phyloP scores from a whole-genome alignment of 2,888 invertebrate genomes.

The Dermolepida albohirtum region DNA sequence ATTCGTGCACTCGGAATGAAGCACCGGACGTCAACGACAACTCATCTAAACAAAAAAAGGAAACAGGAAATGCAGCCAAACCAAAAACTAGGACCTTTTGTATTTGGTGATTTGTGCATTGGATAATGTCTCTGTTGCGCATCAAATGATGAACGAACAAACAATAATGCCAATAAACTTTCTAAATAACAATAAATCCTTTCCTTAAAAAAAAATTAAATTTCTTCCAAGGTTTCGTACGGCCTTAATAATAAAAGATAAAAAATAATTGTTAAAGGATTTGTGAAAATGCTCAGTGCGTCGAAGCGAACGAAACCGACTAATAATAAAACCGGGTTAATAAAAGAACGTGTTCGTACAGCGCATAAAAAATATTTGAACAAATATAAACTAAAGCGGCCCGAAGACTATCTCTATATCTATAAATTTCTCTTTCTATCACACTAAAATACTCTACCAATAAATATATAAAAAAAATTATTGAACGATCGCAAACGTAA shows the following conservation, averaged over 20 bases:
- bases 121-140: too few species aligned
- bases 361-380: constrained; percentile 31
- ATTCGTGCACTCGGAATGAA: too few species aligned
- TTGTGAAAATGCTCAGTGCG: constrained; percentile 45
- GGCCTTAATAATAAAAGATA: constrained; percentile 53
- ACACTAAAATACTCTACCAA: constrained; percentile 17
- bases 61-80: too few species aligned
- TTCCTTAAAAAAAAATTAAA: constrained; percentile 19
- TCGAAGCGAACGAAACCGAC: constrained; percentile 44
- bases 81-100: too few species aligned
- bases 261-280: constrained; percentile 14
- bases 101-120: too few species aligned
- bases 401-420: constrained; percentile 37
- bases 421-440: constrained; percentile 26
- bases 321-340: not conserved
- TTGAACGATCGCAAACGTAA: constrained; percentile 14
- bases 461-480: not conserved
- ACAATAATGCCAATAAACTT: constrained; percentile 3
- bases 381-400: constrained; percentile 46
- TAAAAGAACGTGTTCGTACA: constrained; percentile 16
- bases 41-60: too few species aligned
- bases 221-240: constrained; percentile 53
- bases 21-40: too few species aligned
- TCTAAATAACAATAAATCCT: constrained; percentile 10
- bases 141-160: not conserved